These are phyloP conservation scores for Himalopsyche kuldschensis DNA, from an alignment of 2,888 invertebrate species.

Conservation along the genomic window DNA sequence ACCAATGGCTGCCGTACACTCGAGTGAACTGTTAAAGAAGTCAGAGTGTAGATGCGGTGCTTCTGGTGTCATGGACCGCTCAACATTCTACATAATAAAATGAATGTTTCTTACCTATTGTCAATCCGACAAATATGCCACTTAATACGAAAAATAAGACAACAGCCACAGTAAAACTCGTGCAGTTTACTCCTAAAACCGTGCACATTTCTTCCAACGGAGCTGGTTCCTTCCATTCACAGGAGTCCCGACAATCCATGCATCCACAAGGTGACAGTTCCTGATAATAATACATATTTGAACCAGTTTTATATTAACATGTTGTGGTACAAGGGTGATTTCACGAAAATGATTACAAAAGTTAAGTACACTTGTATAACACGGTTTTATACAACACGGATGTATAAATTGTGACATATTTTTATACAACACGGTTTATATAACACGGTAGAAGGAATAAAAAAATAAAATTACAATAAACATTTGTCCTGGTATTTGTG, in stretches of 20 bases:
- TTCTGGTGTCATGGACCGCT: too few relatives aligned
- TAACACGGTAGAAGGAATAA: too few relatives aligned
- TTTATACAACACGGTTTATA: too few relatives aligned
- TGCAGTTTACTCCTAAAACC: slow-evolving; percentile 65
- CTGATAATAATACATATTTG: slow-evolving; percentile 43
- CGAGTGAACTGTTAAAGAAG: too few relatives aligned
- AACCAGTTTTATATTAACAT: background rate
- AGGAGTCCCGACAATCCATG: slow-evolving; percentile 70
- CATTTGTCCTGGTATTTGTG: too few relatives aligned
- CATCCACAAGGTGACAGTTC: slow-evolving; percentile 72
- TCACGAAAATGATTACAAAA: too few relatives aligned
- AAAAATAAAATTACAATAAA: too few relatives aligned
- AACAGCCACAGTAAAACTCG: slow-evolving; percentile 65
- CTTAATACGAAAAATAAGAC: slow-evolving; percentile 49
- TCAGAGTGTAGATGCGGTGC: background rate
- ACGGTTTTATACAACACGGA: too few relatives aligned
- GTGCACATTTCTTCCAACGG: slow-evolving; percentile 52
- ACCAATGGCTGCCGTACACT: too few relatives aligned
- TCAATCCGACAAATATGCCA: slow-evolving; percentile 28
- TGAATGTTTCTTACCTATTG: slow-evolving; percentile 18
- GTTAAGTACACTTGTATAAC: too few relatives aligned
- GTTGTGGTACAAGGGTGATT: too few relatives aligned
- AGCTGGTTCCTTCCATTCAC: slow-evolving; percentile 58
- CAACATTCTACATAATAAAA: background rate
- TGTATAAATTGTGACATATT: too few relatives aligned